phyloP scores from a whole-genome alignment of 2,888 invertebrate species.

The Hipparchia semele region DNA sequence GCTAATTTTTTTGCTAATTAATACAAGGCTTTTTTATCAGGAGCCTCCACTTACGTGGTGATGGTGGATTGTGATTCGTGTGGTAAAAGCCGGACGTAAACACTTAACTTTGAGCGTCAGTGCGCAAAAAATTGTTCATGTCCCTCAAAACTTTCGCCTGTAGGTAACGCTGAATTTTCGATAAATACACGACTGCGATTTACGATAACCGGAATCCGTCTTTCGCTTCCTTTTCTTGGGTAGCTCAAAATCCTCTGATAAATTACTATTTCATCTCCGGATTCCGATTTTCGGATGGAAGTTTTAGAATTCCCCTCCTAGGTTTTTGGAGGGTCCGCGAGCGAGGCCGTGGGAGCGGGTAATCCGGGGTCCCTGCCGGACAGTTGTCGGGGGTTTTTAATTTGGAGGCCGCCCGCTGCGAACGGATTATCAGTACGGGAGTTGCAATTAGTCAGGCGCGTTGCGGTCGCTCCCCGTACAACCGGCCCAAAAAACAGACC shows the following conservation, averaged over 20 bases:
- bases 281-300: conserved; percentile 69
- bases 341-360: conserved; percentile 59
- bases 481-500: conserved; percentile 40
- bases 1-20: background rate
- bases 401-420: conserved; percentile 78
- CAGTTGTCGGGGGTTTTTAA: conserved; percentile 76
- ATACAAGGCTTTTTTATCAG: background rate
- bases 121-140: conserved; percentile 4
- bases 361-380: conserved; percentile 66
- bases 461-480: conserved; percentile 56
- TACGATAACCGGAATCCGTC: conserved; percentile 68
- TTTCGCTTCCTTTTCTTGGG: conserved; percentile 68
- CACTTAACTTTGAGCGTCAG: background rate
- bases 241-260: conserved; percentile 79
- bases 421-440: conserved; percentile 74
- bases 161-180: conserved; percentile 49
- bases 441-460: conserved; percentile 73
- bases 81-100: background rate
- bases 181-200: conserved; percentile 61
- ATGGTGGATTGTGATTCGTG: too few relatives aligned
- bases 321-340: conserved; percentile 42
- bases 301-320: conserved; percentile 64
- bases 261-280: conserved; percentile 80
- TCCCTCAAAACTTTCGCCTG: conserved; percentile 15
- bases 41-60: background rate